Evolutionary conservation across 2,113 vertebrate genomes (phyloP), one percentile per base, ranked within the genome.

Genomic region (Ahaetulla prasina): DNA sequence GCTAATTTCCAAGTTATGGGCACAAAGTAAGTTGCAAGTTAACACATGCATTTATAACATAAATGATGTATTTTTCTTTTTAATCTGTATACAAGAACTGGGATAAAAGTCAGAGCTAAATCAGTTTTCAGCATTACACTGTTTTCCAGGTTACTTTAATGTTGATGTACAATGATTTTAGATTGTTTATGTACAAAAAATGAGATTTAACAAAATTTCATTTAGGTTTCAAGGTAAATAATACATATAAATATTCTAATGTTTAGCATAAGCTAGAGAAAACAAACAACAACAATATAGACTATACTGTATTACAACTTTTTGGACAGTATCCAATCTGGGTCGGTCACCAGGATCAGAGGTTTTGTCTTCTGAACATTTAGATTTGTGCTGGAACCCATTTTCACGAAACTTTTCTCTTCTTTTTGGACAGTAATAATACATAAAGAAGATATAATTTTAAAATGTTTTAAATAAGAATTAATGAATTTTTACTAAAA

Each of bases 11-110:
- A 91, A 87, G 10, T 89, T 91, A 85, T 88, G 50, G 23, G 93
- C 53, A 90, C 30, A 89, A 88, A 94, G 96, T 97, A 96, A 97
- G 96, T 96, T 95, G 54, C 93, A 94, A 92, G 86, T 8, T 50
- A 20, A 85, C 4, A 80, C 90, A 87, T 45, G 93, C 93, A 85
- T 90, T 94, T 93, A 91, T 87, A 94, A 84, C 88, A 74, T 30
- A 30, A 0, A 63, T 85, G 88, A 22, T 95, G 9, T 87, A 9
- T 0, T 0, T 39, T 45, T 39, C 91, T 88, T 89, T 86, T 93
- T 92, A 53, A 55, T 43, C 12, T 49, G 22, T 60, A 6, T 52
- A 39, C 23, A 92, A 68, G 43, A 35, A 11, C 10, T n/a, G 35
- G 23, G 43, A 80, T n/a, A 50, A 92, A 92, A 92, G n/a, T 90